These are phyloP conservation scores for Chiroxiphia lanceolata DNA, from an alignment of 2,797 vertebrate genomes.

Conservation along the genomic window DNA sequence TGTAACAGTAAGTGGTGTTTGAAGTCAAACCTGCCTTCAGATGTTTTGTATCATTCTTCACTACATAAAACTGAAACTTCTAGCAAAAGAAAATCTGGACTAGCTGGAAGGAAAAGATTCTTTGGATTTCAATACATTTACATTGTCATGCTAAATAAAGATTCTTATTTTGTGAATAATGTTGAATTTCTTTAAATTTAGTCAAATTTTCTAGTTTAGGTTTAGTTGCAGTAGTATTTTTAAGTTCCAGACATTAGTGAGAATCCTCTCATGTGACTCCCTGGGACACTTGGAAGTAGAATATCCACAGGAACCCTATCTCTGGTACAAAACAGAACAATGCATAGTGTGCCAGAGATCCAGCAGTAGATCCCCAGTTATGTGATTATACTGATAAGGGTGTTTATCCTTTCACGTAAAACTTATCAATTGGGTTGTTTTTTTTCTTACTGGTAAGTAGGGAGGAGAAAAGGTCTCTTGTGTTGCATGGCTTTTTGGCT, in stretches of 20 bases:
- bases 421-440: accelerated
- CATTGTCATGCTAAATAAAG: neutral
- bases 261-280: neutral
- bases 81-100: neutral
- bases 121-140: neutral
- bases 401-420: neutral
- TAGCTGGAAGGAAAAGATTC: neutral
- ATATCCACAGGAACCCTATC: neutral
- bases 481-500: neutral
- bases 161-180: neutral
- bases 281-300: neutral
- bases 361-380: neutral
- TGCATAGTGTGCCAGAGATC: neutral
- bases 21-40: neutral
- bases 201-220: neutral
- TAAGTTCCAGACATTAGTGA: neutral
- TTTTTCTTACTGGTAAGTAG: neutral
- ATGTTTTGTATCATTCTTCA: neutral
- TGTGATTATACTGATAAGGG: neutral
- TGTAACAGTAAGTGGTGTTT: neutral
- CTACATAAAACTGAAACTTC: neutral
- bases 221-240: neutral
- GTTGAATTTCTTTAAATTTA: neutral
- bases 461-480: neutral
- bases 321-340: neutral